Base-by-base conservation (phyloP, 2,113 vertebrate genomes). In the Hemichromis elongatus region DNA sequence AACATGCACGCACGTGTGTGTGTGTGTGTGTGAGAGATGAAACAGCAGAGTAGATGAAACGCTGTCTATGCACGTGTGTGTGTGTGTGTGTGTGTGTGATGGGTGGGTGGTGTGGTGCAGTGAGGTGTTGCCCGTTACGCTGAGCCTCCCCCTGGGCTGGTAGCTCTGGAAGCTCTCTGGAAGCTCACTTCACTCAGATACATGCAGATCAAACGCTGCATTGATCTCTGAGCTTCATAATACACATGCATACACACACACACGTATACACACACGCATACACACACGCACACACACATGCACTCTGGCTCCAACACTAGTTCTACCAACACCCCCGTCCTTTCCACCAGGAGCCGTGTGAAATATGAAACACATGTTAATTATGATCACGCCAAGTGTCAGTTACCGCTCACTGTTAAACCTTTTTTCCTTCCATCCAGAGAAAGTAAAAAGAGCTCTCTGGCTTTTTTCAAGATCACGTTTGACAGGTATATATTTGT, bases 151-250 rank as follows among this genome's bases (percentile, higher is more conserved):
- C 75, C 79, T 86, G 88, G 89, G 91, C 90, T 90, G 92, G 86
- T 95, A 85, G 88, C 91, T 92, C 89, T 92, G 92, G 90, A 86
- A 84, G 87, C 89, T 92, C 89, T 89, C 55, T 86, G 85, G 90
- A 93, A 94, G 89, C 92, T 93, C 82, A 93, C 91, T 90, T 91
- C 90, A 89, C 90, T 93, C 87, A 92, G 86, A 93, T 90, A 93
- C 90, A 92, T 86, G 90, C 90, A 92, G 92, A 94, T 94, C 92
- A 94, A 94, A 94, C 89, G 61, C 50, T 83, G 88, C 92, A 94
- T 94, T 93, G 93, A 94, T 94, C 93, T 93, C 84, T 81, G 79
- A 56, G 90, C 81, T 89, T 70, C 84, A 56, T 42, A 70, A 80
- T 73, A 52, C 84, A 61, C 57, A 35, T n/a, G 30, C 57, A 57